Base-by-base conservation (phyloP, 2,113 vertebrate species). In the Dipodomys spectabilis region DNA sequence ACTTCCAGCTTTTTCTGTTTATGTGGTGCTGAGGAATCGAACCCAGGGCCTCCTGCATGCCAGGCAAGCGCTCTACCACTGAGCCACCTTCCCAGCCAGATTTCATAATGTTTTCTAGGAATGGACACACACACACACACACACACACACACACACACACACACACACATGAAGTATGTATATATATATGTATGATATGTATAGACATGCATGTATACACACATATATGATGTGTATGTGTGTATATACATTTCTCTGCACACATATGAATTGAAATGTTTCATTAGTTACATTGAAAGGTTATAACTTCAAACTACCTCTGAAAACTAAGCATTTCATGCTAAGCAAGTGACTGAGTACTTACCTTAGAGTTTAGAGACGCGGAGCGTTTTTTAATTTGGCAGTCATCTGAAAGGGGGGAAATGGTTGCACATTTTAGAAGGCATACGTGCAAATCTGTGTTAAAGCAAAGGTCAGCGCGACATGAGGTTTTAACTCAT, bases 341-440 rank as follows among this genome's bases (percentile, higher is more conserved):
- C 39, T 18, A 62, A 82, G 65, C 32, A 20, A 83, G 22, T 69
- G 57, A n/a, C 28, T 13, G 72, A 86, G 27, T 28, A 87, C 44
- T 96, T 98, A 98, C 98, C 98, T 98, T 98, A 45, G 97, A 98
- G 88, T 98, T 98, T 75, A 98, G 98, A 30, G 98, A 95, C 73
- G 97, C 88, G 20, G 98, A 81, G n/a, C 96, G 98, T 86, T 99
- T 99, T 97, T 99, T 99, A 94, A 97, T 98, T 0, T 97, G 98
- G 92, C 98, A 98, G 88, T 99, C 99, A 94, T 99, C 99, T 99
- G 97, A 75, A 96, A 96, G 97, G 69, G 96, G 96, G 95, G 85
- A 57, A 4, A 95, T 93, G 53, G 53, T 80, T 82, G 35, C 65
- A 87, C 18, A 65, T n/a, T 67, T 92, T 93, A 85, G 25, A 75